Base-by-base conservation (phyloP, 2,113 vertebrate species). In the Vidua macroura region DNA sequence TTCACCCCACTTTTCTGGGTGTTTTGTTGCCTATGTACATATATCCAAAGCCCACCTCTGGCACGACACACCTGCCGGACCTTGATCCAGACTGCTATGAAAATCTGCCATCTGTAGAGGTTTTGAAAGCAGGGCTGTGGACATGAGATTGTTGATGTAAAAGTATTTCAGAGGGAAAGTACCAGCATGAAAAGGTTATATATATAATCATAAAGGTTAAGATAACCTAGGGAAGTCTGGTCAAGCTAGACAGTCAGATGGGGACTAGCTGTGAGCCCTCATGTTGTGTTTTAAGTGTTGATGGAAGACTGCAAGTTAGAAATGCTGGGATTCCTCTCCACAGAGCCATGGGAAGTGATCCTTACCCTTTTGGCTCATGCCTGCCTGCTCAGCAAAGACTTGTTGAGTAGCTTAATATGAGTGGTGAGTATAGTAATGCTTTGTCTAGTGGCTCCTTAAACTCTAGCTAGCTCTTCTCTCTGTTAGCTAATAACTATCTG, bases 11-110 rank as follows among this genome's bases (percentile, higher is more conserved):
- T 10, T 55, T 77, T 16, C 27, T 53, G 15, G 4, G 15, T 69
- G 31, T 30, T 80, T 31, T 15, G 7, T 20, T 83, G 17, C 12
- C 33, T 28, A 4, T 22, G 30, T 55, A 15, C 3, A 4, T 28
- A 2, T 35, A 20, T 77, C 20, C 35, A 55, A 35, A 13, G 23
- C 17, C 15, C 23, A 15, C 6, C 3, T 73, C 39, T 73, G 63
- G 19, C 35, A 53, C 0, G 0, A 28, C 22, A 41, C 7, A 73
- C 11, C 35, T 83, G 49, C 27, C 27, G 31, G 68, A 49, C 4
- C 11, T 75, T 49, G 17, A 30, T 49, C 52, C 56, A 84, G 20
- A 20, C 31, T 49, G 27, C 49, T 64, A 1, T 14, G 25, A 68
- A 27, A 33, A 12, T 75, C 35, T 75, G 33, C 30, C 28, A 23